Evolutionary conservation across 2,888 invertebrate genomes (phyloP).

Genomic region (Megastigmus dorsalis): DNA sequence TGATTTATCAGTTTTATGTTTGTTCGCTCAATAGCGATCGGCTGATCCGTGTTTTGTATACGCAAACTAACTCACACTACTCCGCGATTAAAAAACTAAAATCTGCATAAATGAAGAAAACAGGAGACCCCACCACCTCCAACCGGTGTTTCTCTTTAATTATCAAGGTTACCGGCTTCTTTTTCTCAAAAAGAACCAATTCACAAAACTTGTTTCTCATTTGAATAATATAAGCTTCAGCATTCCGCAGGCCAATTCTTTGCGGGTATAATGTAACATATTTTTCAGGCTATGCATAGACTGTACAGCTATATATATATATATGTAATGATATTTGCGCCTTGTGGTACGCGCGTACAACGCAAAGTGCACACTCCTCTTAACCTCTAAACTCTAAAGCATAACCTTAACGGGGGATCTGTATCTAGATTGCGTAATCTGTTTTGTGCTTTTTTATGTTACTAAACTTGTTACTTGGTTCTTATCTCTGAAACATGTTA

Average conservation of each 20-base stretch:
- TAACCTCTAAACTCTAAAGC: too few species aligned
- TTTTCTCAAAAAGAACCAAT: neutral
- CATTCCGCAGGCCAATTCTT: neutral
- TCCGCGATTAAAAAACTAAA: conserved; percentile 5
- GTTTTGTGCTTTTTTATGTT: conserved; percentile 18
- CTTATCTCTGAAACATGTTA: too few species aligned
- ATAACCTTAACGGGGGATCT: conserved; percentile 28
- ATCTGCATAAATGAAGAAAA: conserved; percentile 11
- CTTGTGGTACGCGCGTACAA: too few species aligned
- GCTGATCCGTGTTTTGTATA: too few species aligned
- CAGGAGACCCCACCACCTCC: neutral
- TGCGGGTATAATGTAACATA: too few species aligned
- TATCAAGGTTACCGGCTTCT: conserved; percentile 18
- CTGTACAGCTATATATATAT: too few species aligned
- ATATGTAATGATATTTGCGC: too few species aligned
- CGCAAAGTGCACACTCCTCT: too few species aligned
- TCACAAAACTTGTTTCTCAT: conserved; percentile 26
- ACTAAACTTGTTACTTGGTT: conserved; percentile 5
- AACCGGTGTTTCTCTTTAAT: neutral
- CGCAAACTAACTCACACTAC: too few species aligned
- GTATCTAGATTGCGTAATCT: conserved; percentile 23
- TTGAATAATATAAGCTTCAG: neutral
- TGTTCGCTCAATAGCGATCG: neutral
- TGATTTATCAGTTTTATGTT: conserved; percentile 33
- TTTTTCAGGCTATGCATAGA: too few species aligned